Percentiles rank a stretch among this genome's conserved stretches.
These are phyloP conservation scores for Puma concolor DNA, from an alignment of 2,113 vertebrate genomes.

Conservation along the genomic window DNA sequence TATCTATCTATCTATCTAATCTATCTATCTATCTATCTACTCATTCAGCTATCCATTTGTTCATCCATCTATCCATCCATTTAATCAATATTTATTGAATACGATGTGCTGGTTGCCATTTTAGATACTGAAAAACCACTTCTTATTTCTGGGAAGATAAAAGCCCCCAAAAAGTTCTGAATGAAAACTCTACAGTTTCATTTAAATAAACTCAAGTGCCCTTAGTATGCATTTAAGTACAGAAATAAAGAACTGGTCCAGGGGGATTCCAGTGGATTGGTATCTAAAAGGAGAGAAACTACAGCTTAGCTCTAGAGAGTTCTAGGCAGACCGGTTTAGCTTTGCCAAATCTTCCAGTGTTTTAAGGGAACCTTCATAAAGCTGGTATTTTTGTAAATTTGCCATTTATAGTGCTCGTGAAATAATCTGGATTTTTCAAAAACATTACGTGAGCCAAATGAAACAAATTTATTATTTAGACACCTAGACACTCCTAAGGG, in stretches of 20 bases:
- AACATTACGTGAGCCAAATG: background rate
- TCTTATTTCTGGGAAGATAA: background rate
- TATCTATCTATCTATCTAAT: background rate
- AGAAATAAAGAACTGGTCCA: background rate
- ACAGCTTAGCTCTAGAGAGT: background rate
- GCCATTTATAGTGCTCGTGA: background rate
- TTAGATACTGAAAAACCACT: background rate
- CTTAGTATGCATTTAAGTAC: background rate
- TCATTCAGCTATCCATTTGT: background rate
- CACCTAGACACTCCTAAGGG: background rate
- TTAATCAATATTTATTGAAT: constrained; percentile 11
- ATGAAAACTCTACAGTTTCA: background rate
- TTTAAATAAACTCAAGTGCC: background rate
- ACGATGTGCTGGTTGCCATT: background rate
- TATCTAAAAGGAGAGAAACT: background rate
- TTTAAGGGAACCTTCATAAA: constrained; percentile 19
- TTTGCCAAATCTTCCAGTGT: background rate
- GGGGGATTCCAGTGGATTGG: background rate
- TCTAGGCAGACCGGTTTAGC: background rate
- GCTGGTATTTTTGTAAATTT: background rate
- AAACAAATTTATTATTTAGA: background rate
- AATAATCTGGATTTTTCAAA: constrained; percentile 3
- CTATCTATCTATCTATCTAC: background rate
- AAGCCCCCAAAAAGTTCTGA: background rate
- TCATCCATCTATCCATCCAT: background rate